Base-by-base conservation (phyloP, 2,797 vertebrate species). In the Pseudochirops cupreus region DNA sequence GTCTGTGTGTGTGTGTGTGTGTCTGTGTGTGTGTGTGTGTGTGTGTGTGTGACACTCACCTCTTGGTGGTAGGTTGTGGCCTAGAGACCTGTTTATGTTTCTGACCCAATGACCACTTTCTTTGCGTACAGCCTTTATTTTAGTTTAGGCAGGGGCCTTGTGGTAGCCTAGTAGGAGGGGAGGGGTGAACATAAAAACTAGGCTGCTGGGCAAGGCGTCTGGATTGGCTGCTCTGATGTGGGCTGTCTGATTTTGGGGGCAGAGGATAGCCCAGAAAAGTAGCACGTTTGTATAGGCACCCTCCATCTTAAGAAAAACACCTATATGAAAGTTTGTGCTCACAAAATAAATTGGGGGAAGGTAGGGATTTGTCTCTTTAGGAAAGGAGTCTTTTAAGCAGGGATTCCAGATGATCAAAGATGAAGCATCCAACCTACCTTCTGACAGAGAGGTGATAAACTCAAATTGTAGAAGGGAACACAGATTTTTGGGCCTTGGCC, bases 11-110 rank as follows among this genome's bases (percentile, higher is more conserved):
- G 46, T 46, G 46, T 46, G 46, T 31, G 29, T 12, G 29, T 59
- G 58, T 59, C 29, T 31, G 58, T 53, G 56, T 57, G 6, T 58
- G 26, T 29, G 28, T 29, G 28, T 58, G 57, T 9, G 9, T 58
- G 57, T 58, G 29, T 59, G 28, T 59, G 56, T 26, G 24, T 1
- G 10, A 0, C 82, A 91, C 96, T 94, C 46, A 82, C 39, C 39
- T 87, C 74, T 50, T 87, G 74, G 90, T 3, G 26, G 93, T 67
- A 91, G 92, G 74, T 91, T 57, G 90, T 14, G 90, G 89, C 89
- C 82, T 28, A 11, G 92, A n/a, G 55, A 33, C 52, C 46, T 87
- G 74, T 87, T 87, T n/a, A 28, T 57, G 11, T n/a, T 0, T 87
- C 46, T 31, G 74, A 50, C 24, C 67, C 56, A 16, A 7, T 0